Evolutionary conservation across 2,888 invertebrate genomes (phyloP).

Genomic region (Agrochola circellaris): DNA sequence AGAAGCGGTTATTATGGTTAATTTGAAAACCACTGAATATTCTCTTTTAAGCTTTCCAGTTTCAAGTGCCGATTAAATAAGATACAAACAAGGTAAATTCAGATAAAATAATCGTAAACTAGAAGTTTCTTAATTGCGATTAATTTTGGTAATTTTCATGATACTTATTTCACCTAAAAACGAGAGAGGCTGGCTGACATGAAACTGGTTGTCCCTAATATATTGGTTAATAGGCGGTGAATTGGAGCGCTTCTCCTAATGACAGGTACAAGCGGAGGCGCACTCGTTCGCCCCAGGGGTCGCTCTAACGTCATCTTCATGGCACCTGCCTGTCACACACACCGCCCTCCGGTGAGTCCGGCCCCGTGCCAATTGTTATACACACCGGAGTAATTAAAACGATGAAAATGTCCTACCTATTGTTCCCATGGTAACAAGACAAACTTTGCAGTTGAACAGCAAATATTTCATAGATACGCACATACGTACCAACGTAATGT

Average conservation of each 20-base stretch:
- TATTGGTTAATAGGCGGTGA: constrained; percentile 53
- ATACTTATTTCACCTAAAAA: constrained; percentile 8
- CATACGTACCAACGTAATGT: constrained; percentile 34
- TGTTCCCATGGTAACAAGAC: constrained; percentile 47
- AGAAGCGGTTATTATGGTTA: constrained; percentile 45
- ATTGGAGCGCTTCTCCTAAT: constrained; percentile 50
- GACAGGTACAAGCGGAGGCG: constrained; percentile 59
- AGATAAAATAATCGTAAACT: constrained; percentile 26
- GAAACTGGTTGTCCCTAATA: constrained; percentile 38
- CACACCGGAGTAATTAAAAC: constrained; percentile 67
- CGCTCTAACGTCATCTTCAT: constrained; percentile 65
- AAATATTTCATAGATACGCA: constrained; percentile 65
- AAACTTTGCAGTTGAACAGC: constrained; percentile 60
- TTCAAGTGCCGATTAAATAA: constrained; percentile 34
- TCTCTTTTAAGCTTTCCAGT: constrained; percentile 19
- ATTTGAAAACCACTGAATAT: constrained; percentile 46
- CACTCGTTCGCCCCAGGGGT: constrained; percentile 63
- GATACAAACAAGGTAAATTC: constrained; percentile 21
- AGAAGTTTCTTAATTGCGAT: constrained; percentile 17
- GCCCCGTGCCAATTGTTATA: constrained; percentile 55
- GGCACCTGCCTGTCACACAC: constrained; percentile 70
- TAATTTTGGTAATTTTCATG: constrained; percentile 6
- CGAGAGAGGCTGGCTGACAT: constrained; percentile 14
- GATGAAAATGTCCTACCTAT: constrained; percentile 53
- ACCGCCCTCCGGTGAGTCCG: constrained; percentile 34